Evolutionary conservation across 2,113 vertebrate species (phyloP).

Genomic region (Corythornis cristatus): DNA sequence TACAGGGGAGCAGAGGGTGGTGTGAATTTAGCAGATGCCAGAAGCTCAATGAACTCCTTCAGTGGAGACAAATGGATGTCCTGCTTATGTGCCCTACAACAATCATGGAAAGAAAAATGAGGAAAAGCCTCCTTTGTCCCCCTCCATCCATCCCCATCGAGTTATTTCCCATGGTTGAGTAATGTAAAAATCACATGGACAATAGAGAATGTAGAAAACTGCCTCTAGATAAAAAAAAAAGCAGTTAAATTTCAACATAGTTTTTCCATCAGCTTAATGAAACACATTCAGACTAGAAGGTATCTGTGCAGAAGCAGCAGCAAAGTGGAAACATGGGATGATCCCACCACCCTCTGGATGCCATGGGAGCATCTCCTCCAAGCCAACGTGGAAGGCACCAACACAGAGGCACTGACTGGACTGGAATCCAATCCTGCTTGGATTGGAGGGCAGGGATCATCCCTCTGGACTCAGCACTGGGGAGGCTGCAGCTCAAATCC

Average conservation of each 20-base stretch:
- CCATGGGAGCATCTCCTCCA: neutral
- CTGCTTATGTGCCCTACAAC: neutral
- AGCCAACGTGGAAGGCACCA: fast-evolving
- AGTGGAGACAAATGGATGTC: neutral
- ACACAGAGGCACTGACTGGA: neutral
- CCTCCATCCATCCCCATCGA: fast-evolving
- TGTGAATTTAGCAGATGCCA: neutral
- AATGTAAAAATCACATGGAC: neutral
- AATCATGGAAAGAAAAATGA: neutral
- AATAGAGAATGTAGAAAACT: neutral
- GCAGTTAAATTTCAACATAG: neutral
- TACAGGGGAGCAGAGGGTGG: neutral
- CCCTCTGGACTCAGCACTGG: neutral
- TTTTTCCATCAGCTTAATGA: neutral
- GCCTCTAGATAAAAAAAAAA: neutral
- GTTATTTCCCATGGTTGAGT: neutral
- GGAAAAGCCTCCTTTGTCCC: neutral
- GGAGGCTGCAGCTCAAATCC: no score
- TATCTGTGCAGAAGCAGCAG: neutral
- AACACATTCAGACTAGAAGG: neutral
- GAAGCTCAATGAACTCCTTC: neutral
- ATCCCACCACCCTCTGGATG: neutral
- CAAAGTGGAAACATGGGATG: neutral
- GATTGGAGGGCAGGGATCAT: neutral
- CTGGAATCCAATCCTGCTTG: no score